Conservation (phyloP, 2,888 invertebrate genomes). For the Meteorus colon region DNA sequence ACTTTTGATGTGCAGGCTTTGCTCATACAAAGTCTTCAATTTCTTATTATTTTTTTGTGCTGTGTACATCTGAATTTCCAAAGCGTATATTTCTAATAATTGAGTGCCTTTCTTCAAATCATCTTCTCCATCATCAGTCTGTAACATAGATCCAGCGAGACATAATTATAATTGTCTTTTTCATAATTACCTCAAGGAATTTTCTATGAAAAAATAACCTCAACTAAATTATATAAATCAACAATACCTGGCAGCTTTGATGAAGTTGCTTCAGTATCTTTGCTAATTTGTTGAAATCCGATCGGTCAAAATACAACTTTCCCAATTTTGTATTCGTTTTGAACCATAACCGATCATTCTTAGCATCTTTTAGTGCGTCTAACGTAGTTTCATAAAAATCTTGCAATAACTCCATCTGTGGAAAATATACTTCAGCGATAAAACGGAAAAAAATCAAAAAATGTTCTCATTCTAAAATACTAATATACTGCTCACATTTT, state of each 20-base stretch:
- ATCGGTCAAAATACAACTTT: slow-evolving; percentile 97
- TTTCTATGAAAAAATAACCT: no score
- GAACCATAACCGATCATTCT: slow-evolving; percentile 99
- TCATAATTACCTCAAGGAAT: no score
- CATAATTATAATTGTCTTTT: slow-evolving; percentile 14
- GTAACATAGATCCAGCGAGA: slow-evolving; percentile 51
- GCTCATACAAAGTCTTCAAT: slow-evolving; percentile 95
- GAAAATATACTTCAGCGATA: slow-evolving; percentile 45
- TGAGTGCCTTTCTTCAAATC: slow-evolving; percentile 99
- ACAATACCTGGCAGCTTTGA: slow-evolving; percentile 91
- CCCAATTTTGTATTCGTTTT: slow-evolving; percentile 99
- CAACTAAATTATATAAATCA: no score
- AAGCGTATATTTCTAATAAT: slow-evolving; percentile 96
- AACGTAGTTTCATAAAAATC: slow-evolving; percentile 98
- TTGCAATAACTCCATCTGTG: slow-evolving; percentile 96
- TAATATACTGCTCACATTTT: slow-evolving; percentile 85
- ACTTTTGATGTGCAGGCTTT: slow-evolving; percentile 98
- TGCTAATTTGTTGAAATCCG: slow-evolving; percentile 94
- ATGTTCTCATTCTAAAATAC: slow-evolving; percentile 32
- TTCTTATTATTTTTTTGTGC: slow-evolving; percentile 99
- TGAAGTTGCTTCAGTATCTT: slow-evolving; percentile 98
- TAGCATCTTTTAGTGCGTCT: slow-evolving; percentile 96
- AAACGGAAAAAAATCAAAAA: not conserved
- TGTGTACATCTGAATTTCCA: slow-evolving; percentile 99
- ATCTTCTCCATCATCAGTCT: slow-evolving; percentile 98